Base-by-base conservation (phyloP, 2,888 invertebrate species). In the Athalia circularis region DNA sequence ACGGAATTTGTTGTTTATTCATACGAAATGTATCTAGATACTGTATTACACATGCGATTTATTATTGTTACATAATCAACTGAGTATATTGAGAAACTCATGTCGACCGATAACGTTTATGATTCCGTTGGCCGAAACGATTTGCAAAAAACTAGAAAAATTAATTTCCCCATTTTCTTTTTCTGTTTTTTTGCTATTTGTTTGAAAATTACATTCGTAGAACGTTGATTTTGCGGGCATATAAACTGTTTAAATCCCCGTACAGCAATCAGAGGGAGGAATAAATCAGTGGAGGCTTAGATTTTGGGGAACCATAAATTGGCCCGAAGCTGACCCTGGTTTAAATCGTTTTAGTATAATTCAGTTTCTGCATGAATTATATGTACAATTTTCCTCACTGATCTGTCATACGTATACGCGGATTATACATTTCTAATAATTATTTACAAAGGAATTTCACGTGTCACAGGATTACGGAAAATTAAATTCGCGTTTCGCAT, bases 321-420 rank as follows among this genome's bases (percentile, higher is more conserved):
- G 68, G 52, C 54, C 68, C 68, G 13, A 4, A 52, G 15, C 15
- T 68, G 54, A 68, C 68, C 68, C 68, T 54, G 68, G 68, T 68
- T 52, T 68, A 68, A 68, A 11, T 68, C n/a, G 54, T 29, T 52
- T 68, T 52, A n/a, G 54, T 29, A 29, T 68, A 54, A 65, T 65
- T n/a, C 65, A 45, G 47, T 29, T 29, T 29, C 29, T 29, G 29
- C 29, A 29, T 29, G 29, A 29, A 29, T 29, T 29, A 29, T 29
- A 29, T 2, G 29, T 29, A 29, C 29, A 29, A 29, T 29, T 29
- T 29, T 2, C 29, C 29, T 29, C 29, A 29, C 29, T 29, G 29
- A 29, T 29, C 29, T 29, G 29, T 29, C 29, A 29, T 29, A 29
- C 29, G 29, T 29, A 29, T 29, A 29, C 2, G 29, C 2, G 29